These are phyloP conservation scores for Chionomys nivalis DNA, from an alignment of 2,113 vertebrate genomes.

Conservation along the genomic window DNA sequence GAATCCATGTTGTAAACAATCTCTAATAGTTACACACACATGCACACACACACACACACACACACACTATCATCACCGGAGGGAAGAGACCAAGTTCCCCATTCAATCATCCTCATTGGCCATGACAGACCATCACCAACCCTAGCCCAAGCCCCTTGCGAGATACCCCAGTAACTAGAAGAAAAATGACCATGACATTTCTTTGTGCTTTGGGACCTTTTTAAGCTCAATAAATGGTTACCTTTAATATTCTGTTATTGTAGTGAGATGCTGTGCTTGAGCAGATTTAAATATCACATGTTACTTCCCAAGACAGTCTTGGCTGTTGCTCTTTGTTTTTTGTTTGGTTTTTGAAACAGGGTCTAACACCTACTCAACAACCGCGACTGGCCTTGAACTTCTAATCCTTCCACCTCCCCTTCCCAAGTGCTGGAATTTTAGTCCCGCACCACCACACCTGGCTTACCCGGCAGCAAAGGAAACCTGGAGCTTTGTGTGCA, in stretches of 20 bases:
- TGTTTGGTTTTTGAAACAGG: background rate
- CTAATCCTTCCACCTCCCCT: background rate
- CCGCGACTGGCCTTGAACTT: background rate
- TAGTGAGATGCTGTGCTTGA: background rate
- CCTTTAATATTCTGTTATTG: conserved; percentile 21
- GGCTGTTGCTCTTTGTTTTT: background rate
- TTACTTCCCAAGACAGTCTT: background rate
- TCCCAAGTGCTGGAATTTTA: background rate
- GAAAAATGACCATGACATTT: background rate
- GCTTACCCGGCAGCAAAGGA: background rate
- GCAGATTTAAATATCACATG: conserved; percentile 16
- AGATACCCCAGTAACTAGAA: background rate
- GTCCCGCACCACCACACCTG: background rate
- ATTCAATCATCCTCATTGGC: background rate
- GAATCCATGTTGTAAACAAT: conserved; percentile 11
- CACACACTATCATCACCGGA: background rate
- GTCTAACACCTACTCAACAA: background rate
- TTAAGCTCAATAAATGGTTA: conserved; percentile 39
- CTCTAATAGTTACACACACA: background rate
- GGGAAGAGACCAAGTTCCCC: background rate
- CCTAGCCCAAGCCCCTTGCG: background rate
- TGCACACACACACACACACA: background rate
- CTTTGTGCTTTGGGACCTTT: conserved; percentile 20
- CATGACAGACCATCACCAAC: background rate
- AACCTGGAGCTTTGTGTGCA: background rate